A percentile compares a stretch with the other conserved stretches of the same genome.
phyloP scores from a whole-genome alignment of 2,113 vertebrate species.

The Merops nubicus region DNA sequence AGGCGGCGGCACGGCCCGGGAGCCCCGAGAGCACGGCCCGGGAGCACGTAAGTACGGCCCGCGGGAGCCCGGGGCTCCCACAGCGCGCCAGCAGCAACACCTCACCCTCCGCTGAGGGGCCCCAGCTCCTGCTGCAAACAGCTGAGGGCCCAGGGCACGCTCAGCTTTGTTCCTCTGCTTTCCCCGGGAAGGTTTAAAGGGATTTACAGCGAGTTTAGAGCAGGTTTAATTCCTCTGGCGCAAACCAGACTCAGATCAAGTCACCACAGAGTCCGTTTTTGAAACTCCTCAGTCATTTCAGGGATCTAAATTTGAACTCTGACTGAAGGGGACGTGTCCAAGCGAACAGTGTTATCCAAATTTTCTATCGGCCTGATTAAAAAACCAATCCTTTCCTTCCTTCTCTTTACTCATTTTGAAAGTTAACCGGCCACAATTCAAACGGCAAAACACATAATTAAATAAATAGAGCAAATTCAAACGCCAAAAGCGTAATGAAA shows the following conservation, averaged over 20 bases:
- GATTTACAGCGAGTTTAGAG: background rate
- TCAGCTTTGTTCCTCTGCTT: background rate
- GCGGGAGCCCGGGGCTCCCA: background rate
- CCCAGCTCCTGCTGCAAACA: background rate
- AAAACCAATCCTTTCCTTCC: background rate
- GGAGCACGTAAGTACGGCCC: slow-evolving; percentile 14
- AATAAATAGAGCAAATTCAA: slow-evolving; percentile 26
- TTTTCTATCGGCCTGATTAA: background rate
- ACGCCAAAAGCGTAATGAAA: slow-evolving; percentile 28
- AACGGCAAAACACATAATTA: background rate
- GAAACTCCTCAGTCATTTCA: background rate
- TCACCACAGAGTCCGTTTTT: background rate
- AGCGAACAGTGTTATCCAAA: background rate
- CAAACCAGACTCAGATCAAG: background rate
- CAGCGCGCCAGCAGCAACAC: accelerated
- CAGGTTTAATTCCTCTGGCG: background rate
- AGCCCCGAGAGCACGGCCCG: background rate
- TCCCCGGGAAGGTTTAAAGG: background rate
- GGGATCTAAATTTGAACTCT: background rate
- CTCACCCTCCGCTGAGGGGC: accelerated
- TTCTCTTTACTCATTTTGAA: background rate
- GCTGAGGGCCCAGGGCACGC: background rate
- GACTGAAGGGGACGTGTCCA: background rate
- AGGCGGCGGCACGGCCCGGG: background rate
- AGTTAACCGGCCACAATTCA: background rate